Evolutionary conservation across 1,140 invertebrate genomes (phyloP).

Genomic region (Euschistus heros): DNA sequence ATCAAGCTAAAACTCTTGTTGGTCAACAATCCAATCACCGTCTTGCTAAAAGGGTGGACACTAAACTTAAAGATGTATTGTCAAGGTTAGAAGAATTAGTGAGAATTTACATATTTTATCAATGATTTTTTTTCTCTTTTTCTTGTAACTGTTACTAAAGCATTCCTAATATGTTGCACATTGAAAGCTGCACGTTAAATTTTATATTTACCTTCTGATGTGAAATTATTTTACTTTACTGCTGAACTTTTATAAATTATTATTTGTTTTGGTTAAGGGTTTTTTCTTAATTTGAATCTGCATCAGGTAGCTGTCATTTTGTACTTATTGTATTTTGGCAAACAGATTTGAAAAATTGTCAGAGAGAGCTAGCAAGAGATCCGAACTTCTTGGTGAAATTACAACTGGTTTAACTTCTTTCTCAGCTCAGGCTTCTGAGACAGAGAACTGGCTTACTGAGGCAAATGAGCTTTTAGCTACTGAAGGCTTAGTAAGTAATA

Average conservation of each 20-base stretch:
- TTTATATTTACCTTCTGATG: too few relatives aligned
- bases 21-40: conserved; percentile 69
- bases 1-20: conserved; percentile 67
- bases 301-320: not conserved
- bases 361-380: conserved; percentile 65
- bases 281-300: not conserved
- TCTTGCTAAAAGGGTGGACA: conserved; percentile 80
- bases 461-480: conserved; percentile 39
- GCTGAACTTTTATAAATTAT: not conserved
- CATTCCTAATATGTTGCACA: too few relatives aligned
- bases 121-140: too few relatives aligned
- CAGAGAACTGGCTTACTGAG: conserved; percentile 58
- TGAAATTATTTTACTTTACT: too few relatives aligned
- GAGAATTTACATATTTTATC: too few relatives aligned
- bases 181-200: too few relatives aligned
- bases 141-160: too few relatives aligned
- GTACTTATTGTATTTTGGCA: conserved; percentile 26
- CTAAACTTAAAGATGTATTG: conserved; percentile 74
- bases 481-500: conserved; percentile 36
- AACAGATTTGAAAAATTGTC: conserved; percentile 70
- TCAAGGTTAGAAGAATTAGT: conserved; percentile 31
- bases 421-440: conserved; percentile 50
- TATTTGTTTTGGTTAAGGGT: not conserved
- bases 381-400: conserved; percentile 72
- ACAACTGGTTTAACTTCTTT: conserved; percentile 59